These are phyloP conservation scores for Oxycera nigricornis DNA, from an alignment of 2,888 invertebrate species.

Conservation along the genomic window DNA sequence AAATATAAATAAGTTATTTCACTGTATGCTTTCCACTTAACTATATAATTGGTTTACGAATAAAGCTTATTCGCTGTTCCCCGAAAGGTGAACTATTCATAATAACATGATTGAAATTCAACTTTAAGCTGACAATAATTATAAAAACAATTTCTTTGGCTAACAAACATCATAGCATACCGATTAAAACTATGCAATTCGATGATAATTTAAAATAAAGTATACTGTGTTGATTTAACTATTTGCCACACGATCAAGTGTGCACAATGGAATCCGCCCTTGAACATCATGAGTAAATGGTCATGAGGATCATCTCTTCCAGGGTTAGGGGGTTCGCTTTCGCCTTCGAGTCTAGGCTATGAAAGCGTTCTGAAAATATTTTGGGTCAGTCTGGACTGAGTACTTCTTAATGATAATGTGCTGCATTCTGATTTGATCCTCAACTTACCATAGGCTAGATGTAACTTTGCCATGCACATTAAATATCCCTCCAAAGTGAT, in stretches of 20 bases:
- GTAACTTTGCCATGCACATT: constrained; percentile 70
- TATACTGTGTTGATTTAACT: background rate
- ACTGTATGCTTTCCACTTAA: too few species aligned
- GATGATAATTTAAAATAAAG: background rate
- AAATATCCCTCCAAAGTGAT: constrained; percentile 68
- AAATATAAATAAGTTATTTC: too few species aligned
- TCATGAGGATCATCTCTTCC: constrained; percentile 76
- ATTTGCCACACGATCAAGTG: background rate
- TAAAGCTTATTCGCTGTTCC: too few species aligned
- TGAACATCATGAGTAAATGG: constrained; percentile 66
- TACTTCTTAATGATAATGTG: background rate
- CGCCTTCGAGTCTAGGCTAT: constrained; percentile 73
- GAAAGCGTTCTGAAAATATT: constrained; percentile 70
- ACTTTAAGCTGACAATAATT: too few species aligned
- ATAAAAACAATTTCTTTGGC: constrained; percentile 28
- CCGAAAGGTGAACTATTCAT: too few species aligned
- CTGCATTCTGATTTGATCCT: too few species aligned
- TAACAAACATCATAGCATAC: background rate
- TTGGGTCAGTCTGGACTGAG: background rate
- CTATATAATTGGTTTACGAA: too few species aligned
- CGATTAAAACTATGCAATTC: background rate
- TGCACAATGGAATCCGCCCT: background rate
- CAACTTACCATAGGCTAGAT: constrained; percentile 69
- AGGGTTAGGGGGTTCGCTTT: constrained; percentile 74
- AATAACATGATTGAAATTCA: too few species aligned